These are phyloP conservation scores for Chromis chromis DNA, from an alignment of 2,797 vertebrate species.

Conservation along the genomic window DNA sequence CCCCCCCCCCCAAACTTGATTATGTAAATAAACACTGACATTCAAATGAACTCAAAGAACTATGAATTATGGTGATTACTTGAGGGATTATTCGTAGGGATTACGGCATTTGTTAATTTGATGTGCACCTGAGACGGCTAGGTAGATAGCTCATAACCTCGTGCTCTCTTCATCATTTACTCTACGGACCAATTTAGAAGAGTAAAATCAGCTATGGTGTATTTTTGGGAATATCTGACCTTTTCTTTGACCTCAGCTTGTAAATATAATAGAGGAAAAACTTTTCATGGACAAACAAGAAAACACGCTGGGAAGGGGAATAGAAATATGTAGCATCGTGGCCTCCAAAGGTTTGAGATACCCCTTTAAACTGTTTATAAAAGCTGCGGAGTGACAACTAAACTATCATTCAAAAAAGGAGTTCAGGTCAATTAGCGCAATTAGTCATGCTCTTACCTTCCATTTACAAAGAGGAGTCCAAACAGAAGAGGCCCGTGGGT, in stretches of 20 bases:
- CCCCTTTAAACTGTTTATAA: constrained; percentile 59
- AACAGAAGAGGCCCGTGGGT: constrained; percentile 63
- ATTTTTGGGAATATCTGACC: constrained; percentile 51
- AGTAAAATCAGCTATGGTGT: constrained; percentile 60
- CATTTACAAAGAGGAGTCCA: constrained; percentile 59
- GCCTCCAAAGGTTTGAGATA: constrained; percentile 41
- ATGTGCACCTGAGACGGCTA: constrained; percentile 51
- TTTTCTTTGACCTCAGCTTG: constrained; percentile 58
- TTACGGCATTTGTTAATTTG: constrained; percentile 71
- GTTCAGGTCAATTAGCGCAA: constrained; percentile 72
- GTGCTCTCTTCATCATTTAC: constrained; percentile 56
- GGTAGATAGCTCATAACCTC: constrained; percentile 48
- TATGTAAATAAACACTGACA: constrained; percentile 79
- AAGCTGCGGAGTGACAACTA: constrained; percentile 56
- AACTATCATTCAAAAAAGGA: constrained; percentile 58
- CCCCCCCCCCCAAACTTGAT: constrained; percentile 38
- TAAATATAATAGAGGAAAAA: constrained; percentile 67
- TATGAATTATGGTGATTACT: constrained; percentile 61
- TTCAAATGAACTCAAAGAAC: constrained; percentile 66
- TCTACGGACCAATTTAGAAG: constrained; percentile 63
- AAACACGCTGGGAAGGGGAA: constrained; percentile 1
- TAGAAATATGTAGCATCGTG: constrained; percentile 48
- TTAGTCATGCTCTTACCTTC: constrained; percentile 72
- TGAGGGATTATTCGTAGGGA: constrained; percentile 58
- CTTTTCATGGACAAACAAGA: constrained; percentile 1